Evolutionary conservation across 1,140 invertebrate genomes (phyloP).

Genomic region (Caerostris darwini): DNA sequence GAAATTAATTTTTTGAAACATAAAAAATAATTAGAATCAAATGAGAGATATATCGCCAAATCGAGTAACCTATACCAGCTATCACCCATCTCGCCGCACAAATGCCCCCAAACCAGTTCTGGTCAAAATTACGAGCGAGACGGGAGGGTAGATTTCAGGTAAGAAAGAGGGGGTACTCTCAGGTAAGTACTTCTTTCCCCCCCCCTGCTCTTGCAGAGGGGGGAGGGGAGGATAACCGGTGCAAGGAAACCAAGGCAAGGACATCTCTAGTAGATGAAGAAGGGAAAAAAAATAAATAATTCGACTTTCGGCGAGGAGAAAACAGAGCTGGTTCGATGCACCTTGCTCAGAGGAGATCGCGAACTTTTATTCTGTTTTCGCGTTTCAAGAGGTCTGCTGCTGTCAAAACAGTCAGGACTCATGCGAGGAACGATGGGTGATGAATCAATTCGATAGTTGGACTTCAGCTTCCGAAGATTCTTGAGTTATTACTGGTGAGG

Average conservation of each 20-base stretch:
- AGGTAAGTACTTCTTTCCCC: conserved; percentile 18
- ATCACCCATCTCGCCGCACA: conserved; percentile 12
- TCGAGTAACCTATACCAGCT: background rate
- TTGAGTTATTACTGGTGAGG: no score
- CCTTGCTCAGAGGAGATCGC: conserved; percentile 9
- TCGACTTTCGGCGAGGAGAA: conserved; percentile 22
- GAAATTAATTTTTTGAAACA: background rate
- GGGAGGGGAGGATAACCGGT: conserved; percentile 9
- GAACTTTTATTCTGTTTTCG: no score
- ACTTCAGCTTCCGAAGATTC: no score
- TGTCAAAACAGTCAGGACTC: background rate
- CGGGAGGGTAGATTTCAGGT: conserved; percentile 29
- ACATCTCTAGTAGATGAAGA: background rate
- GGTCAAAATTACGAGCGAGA: background rate
- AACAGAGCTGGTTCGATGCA: conserved; percentile 18
- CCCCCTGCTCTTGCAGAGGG: no score
- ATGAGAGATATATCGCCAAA: conserved; percentile 19
- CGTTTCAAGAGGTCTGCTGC: background rate
- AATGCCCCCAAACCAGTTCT: conserved; percentile 42
- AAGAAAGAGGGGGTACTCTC: background rate
- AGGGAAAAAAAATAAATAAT: background rate
- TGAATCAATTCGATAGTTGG: background rate
- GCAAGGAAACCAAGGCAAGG: conserved; percentile 48
- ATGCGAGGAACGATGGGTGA: background rate
- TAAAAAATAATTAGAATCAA: background rate